Base-by-base conservation (phyloP, 1,140 invertebrate genomes). In the Papilio machaon region DNA sequence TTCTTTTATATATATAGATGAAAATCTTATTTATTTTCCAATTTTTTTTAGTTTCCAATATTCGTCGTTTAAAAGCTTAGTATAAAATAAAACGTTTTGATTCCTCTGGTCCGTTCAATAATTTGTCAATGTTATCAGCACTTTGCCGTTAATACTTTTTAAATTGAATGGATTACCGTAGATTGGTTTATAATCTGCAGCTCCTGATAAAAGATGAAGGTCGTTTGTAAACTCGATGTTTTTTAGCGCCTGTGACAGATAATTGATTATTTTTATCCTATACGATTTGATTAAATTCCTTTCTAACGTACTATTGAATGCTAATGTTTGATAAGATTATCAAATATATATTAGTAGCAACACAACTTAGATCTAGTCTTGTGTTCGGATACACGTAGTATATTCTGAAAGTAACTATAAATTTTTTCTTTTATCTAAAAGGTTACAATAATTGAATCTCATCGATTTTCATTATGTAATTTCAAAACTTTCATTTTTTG, bases 211-310 rank as follows among this genome's bases (percentile, higher is more conserved):
- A 70, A 30, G 30, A 67, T 23, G 64, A 70, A 70, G 64, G 64
- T 15, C 64, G 64, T 5, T 70, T 35, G 23, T 70, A 35, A 35
- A 35, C 35, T 67, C 60, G 64, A 70, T 38, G 38, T 70, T 70
- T 23, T 70, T 35, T 70, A 15, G 30, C 64, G 64, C 30, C 64
- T 35, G 3, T 70, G 64, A 70, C 11, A 70, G 64, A 35, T 70
- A 70, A 70, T 70, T 76, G 47, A 52, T 49, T 75, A 54, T 52
- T 76, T 49, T 76, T 76, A 76, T 76, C 74, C 11, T 54, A 15
- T 52, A 74, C 2, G 30, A n/a, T n/a, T 52, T n/a, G 74, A 76
- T 76, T 49, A 76, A 76, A 76, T 76, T 76, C 74, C 74, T 49
- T 76, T 73, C 73, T 73, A 19, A 73, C 17, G 17, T 73, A 17